These are phyloP conservation scores for Latheticus oryzae DNA, from an alignment of 2,888 invertebrate species.

Conservation along the genomic window DNA sequence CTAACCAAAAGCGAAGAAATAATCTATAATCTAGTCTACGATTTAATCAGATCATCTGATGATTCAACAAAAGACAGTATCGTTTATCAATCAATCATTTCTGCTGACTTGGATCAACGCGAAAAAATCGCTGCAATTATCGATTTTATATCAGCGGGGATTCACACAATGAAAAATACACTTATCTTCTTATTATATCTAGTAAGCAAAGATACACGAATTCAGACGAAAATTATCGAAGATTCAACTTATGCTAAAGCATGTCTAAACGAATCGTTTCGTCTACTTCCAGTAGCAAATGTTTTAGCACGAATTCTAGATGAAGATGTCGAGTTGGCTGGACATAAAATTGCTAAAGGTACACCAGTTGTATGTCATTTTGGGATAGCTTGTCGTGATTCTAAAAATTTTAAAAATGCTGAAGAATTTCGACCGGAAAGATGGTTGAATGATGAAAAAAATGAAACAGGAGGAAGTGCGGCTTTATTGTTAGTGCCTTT, in stretches of 20 bases:
- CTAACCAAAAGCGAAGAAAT: constrained; percentile 81
- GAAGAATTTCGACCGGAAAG: constrained; percentile 80
- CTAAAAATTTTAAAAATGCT: constrained; percentile 80
- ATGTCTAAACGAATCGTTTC: constrained; percentile 81
- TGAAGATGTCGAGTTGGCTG: constrained; percentile 76
- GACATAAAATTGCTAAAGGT: constrained; percentile 78
- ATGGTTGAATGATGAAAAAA: constrained; percentile 72
- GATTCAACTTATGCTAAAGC: constrained; percentile 75
- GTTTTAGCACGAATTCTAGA: constrained; percentile 83
- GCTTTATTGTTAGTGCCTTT: constrained; percentile 81
- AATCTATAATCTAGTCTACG: constrained; percentile 81
- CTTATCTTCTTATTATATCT: constrained; percentile 82
- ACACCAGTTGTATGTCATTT: constrained; percentile 85
- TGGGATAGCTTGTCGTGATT: constrained; percentile 82
- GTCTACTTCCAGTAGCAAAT: constrained; percentile 81
- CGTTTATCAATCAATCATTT: constrained; percentile 81
- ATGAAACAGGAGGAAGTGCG: constrained; percentile 65
- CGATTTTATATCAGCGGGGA: constrained; percentile 88
- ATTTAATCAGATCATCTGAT: constrained; percentile 76
- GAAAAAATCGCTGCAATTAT: constrained; percentile 89
- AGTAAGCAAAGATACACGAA: constrained; percentile 75
- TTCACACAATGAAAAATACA: constrained; percentile 88
- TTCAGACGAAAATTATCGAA: constrained; percentile 74
- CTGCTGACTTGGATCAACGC: constrained; percentile 77
- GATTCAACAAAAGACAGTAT: constrained; percentile 72